These are phyloP conservation scores for Mastigias papua DNA, from an alignment of 30 jellyfish, hydroid and myxozoan genomes.

Conservation along the genomic window DNA sequence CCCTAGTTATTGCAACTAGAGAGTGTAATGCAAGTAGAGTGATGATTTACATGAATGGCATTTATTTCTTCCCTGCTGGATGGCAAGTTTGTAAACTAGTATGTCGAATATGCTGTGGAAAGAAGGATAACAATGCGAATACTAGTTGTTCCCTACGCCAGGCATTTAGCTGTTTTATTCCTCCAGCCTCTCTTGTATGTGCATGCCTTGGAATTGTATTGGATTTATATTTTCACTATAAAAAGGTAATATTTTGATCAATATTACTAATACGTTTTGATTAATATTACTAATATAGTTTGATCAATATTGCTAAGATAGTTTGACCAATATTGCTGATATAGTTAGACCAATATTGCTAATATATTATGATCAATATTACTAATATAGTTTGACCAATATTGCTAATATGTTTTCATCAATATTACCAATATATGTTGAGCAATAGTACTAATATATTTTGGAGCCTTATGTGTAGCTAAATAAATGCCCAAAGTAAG, in stretches of 20 bases:
- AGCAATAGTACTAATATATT: too few relatives aligned
- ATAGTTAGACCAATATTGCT: too few relatives aligned
- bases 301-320: not conserved
- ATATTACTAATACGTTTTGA: not conserved
- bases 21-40: slow-evolving; percentile 53
- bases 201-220: slow-evolving; percentile 62
- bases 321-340: not conserved
- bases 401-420: too few relatives aligned
- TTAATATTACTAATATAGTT: too few relatives aligned
- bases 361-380: too few relatives aligned
- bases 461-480: not conserved
- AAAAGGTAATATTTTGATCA: not conserved
- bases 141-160: slow-evolving; percentile 14
- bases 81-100: slow-evolving; percentile 55
- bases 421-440: too few relatives aligned
- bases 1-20: slow-evolving; percentile 62
- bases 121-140: not conserved
- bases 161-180: not conserved
- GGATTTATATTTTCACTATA: slow-evolving; percentile 44
- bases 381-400: too few relatives aligned
- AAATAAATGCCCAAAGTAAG: too few relatives aligned
- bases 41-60: slow-evolving; percentile 82
- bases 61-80: slow-evolving; percentile 70
- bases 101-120: slow-evolving; percentile 18
- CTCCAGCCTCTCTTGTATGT: slow-evolving; percentile 3